Evolutionary conservation across 2,113 vertebrate species (phyloP).

Genomic region (Athene cunicularia): DNA sequence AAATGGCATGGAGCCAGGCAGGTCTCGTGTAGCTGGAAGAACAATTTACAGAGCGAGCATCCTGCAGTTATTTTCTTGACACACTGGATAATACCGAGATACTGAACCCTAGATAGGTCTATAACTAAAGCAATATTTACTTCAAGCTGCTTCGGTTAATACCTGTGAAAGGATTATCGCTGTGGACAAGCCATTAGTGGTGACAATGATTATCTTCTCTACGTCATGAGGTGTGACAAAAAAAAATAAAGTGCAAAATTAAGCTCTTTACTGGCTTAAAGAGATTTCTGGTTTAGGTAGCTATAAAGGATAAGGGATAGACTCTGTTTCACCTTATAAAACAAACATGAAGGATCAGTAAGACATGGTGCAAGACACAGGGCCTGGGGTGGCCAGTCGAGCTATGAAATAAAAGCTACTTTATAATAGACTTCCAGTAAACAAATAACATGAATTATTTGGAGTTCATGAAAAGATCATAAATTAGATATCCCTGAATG

Average conservation of each 20-base stretch:
- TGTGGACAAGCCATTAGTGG: constrained; percentile 19
- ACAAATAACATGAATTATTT: constrained; percentile 9
- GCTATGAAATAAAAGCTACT: background rate
- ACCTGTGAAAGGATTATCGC: constrained; percentile 45
- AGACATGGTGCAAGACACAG: background rate
- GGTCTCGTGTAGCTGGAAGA: background rate
- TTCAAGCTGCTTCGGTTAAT: background rate
- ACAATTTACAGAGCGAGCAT: background rate
- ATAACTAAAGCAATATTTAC: background rate
- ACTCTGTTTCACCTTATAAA: constrained; percentile 2
- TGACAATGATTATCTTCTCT: background rate
- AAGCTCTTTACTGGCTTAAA: constrained; percentile 41
- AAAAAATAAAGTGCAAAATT: constrained; percentile 49
- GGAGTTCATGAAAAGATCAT: background rate
- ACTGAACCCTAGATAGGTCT: background rate
- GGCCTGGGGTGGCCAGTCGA: background rate
- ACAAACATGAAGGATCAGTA: background rate
- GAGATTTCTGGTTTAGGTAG: constrained; percentile 23
- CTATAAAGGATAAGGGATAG: background rate
- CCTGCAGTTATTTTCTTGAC: background rate
- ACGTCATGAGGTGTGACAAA: constrained; percentile 14
- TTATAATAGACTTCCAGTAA: background rate
- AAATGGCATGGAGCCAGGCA: background rate
- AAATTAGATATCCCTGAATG: background rate
- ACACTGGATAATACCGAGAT: background rate